Conservation (phyloP, 2,113 vertebrate species). For the Triplophysa siluroides region DNA sequence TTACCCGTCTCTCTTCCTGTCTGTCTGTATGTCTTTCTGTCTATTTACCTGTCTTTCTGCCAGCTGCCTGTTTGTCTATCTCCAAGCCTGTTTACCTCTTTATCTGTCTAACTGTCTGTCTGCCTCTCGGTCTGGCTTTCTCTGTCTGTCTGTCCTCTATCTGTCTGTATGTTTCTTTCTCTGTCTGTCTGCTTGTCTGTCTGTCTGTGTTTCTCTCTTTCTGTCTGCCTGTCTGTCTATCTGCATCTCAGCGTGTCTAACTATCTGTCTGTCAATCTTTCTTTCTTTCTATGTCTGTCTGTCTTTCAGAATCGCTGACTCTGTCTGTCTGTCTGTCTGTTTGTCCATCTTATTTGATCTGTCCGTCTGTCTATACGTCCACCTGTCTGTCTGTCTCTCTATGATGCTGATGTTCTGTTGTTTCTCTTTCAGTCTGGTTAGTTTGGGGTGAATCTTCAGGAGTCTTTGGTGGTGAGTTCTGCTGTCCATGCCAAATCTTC, state of each 20-base stretch:
- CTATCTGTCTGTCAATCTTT: background rate
- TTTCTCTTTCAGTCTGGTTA: constrained; percentile 61
- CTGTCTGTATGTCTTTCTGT: background rate
- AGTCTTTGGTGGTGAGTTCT: constrained; percentile 69
- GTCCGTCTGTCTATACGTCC: background rate
- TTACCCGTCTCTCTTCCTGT: background rate
- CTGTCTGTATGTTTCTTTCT: background rate
- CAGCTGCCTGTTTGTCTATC: background rate
- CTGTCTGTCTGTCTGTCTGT: background rate
- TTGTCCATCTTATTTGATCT: background rate
- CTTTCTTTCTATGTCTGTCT: background rate
- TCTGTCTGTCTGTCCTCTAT: background rate
- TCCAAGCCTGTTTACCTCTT: too few species aligned
- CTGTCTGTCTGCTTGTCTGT: background rate
- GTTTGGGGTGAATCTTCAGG: constrained; percentile 54
- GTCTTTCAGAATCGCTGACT: background rate
- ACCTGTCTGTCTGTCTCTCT: background rate
- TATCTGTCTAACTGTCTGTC: background rate
- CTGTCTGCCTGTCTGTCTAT: background rate
- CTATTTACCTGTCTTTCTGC: background rate
- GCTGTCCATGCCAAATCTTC: background rate
- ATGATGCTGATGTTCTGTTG: background rate
- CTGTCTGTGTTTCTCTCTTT: background rate
- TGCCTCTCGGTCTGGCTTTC: background rate
- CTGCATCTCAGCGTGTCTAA: background rate